A percentile compares a stretch with the other conserved stretches of the same genome.
Conservation (phyloP, 2,797 vertebrate genomes). For the Geotria australis region DNA sequence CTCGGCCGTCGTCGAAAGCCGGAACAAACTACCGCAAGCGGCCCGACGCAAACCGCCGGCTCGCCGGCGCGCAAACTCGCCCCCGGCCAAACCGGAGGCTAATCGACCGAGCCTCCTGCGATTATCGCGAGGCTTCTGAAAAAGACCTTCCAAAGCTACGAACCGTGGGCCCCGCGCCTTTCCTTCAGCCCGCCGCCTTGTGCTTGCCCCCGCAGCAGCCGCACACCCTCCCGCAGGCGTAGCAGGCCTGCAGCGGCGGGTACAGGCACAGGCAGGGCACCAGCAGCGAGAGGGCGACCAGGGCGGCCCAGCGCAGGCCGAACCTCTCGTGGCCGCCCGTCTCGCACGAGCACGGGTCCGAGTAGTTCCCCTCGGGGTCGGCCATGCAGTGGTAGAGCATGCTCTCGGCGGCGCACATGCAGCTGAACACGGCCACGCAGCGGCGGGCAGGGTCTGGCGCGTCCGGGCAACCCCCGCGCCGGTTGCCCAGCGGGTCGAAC, state of each 20-base stretch:
- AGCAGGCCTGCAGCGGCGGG: slow-evolving; percentile 44
- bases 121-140: no score
- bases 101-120: no score
- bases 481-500: slow-evolving; percentile 43
- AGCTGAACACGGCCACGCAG: slow-evolving; percentile 54
- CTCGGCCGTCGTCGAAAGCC: no score
- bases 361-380: slow-evolving; percentile 72
- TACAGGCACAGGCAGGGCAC: slow-evolving; percentile 88
- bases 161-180: no score
- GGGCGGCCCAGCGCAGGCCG: slow-evolving; percentile 55
- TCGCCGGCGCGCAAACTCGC: no score
- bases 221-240: slow-evolving; percentile 46
- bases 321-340: slow-evolving; percentile 31
- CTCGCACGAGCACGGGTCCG: slow-evolving; percentile 69
- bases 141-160: no score
- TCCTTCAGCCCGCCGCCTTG: no score
- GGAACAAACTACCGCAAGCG: no score
- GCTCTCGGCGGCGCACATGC: slow-evolving; percentile 70
- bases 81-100: no score
- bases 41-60: no score
- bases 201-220: slow-evolving; percentile 28
- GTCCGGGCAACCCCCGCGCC: slow-evolving; percentile 50
- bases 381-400: slow-evolving; percentile 85
- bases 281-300: slow-evolving; percentile 42
- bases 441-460: slow-evolving; percentile 51